These are phyloP conservation scores for Chroicocephalus ridibundus DNA, from an alignment of 2,113 vertebrate genomes.

Conservation along the genomic window DNA sequence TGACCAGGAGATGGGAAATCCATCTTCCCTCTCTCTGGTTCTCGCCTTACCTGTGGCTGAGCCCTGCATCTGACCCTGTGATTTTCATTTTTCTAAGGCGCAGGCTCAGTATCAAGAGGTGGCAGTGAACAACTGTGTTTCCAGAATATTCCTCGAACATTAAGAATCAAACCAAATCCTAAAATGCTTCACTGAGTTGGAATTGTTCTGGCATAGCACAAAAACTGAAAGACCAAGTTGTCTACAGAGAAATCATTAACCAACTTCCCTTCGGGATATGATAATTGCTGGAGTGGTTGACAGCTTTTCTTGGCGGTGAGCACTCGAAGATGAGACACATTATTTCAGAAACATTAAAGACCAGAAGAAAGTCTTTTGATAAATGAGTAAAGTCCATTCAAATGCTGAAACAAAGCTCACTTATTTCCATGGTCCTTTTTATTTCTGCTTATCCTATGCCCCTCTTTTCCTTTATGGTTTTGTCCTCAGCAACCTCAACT, in stretches of 20 bases:
- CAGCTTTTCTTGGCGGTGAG: neutral
- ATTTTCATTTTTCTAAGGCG: neutral
- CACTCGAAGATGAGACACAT: neutral
- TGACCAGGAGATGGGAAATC: neutral
- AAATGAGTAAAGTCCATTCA: slow-evolving; percentile 37
- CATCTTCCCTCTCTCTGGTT: neutral
- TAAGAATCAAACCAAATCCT: neutral
- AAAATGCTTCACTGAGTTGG: neutral
- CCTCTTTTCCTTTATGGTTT: neutral
- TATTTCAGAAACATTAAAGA: slow-evolving; percentile 39
- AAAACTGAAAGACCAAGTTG: slow-evolving; percentile 14
- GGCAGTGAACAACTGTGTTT: neutral
- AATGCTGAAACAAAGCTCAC: slow-evolving; percentile 8
- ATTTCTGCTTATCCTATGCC: neutral
- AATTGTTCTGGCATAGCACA: neutral
- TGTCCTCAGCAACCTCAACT: neutral
- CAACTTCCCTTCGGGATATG: neutral
- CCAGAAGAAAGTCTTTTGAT: slow-evolving; percentile 44
- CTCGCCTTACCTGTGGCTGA: neutral
- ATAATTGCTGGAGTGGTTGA: slow-evolving; percentile 51
- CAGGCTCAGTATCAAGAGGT: neutral
- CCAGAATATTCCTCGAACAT: neutral
- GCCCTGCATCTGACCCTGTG: neutral
- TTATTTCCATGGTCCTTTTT: neutral
- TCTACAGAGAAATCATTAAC: slow-evolving; percentile 39